phyloP scores from a whole-genome alignment of 2,888 invertebrate species.

The Phortica magna region DNA sequence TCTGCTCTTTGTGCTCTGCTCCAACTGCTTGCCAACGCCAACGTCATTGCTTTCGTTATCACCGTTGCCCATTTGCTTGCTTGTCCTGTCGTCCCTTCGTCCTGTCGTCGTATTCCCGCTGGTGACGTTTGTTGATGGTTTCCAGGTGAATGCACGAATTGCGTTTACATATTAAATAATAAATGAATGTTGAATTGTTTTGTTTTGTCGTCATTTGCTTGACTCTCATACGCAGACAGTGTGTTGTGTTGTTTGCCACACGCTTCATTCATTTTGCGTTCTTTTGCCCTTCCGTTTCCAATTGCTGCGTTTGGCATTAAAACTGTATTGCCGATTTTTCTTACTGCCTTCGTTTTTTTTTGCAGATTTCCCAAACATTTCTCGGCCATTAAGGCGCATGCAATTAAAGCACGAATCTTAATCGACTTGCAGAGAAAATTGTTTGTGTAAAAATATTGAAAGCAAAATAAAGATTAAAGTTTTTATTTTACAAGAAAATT shows the following conservation, averaged over 20 bases:
- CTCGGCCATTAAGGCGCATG: too few species aligned
- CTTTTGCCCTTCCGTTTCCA: too few species aligned
- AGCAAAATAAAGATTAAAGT: too few species aligned
- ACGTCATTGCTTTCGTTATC: slow-evolving; percentile 21
- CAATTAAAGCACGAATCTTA: too few species aligned
- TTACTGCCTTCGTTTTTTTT: too few species aligned
- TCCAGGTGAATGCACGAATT: slow-evolving; percentile 75
- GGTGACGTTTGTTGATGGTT: slow-evolving; percentile 74
- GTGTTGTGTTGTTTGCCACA: slow-evolving; percentile 51
- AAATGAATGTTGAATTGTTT: slow-evolving; percentile 73
- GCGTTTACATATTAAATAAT: slow-evolving; percentile 74
- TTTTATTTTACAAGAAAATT: too few species aligned
- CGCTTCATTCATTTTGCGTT: slow-evolving; percentile 34
- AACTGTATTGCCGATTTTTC: slow-evolving; percentile 68
- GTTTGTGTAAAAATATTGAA: too few species aligned
- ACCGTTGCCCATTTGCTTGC: not conserved
- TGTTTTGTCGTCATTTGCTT: slow-evolving; percentile 58
- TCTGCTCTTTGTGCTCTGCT: not conserved
- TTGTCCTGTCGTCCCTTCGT: slow-evolving; percentile 35
- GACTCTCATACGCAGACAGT: not conserved
- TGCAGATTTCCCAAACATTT: too few species aligned
- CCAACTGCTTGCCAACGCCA: not conserved
- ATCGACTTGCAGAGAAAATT: too few species aligned
- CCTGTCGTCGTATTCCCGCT: slow-evolving; percentile 60
- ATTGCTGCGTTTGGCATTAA: slow-evolving; percentile 59